These are phyloP conservation scores for Talpa occidentalis DNA, from an alignment of 2,113 vertebrate species.

Conservation along the genomic window DNA sequence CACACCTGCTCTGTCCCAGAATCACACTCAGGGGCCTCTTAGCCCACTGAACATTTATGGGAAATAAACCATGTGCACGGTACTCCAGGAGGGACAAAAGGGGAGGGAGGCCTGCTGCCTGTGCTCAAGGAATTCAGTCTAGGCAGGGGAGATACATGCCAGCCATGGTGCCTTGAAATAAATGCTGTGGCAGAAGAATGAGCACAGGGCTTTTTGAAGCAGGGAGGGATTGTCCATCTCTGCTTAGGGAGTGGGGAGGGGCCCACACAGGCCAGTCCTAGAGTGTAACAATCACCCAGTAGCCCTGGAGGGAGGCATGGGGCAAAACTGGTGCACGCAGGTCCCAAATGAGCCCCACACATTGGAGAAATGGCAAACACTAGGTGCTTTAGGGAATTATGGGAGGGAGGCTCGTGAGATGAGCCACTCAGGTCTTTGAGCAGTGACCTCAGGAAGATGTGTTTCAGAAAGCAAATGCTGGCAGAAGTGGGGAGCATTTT, in stretches of 20 bases:
- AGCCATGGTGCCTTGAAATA: neutral
- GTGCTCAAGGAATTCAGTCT: constrained; percentile 25
- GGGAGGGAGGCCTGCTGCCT: neutral
- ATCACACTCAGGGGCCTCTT: neutral
- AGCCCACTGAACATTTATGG: neutral
- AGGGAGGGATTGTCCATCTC: neutral
- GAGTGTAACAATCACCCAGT: neutral
- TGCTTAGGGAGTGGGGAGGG: neutral
- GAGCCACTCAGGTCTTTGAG: neutral
- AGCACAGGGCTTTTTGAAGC: neutral
- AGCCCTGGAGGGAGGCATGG: neutral
- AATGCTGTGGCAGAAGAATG: neutral
- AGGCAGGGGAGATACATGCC: neutral
- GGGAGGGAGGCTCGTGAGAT: neutral
- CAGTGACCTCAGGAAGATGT: neutral
- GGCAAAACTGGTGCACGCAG: rapidly evolving
- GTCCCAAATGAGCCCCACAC: too few species aligned
- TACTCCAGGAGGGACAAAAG: neutral
- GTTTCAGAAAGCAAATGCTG: neutral
- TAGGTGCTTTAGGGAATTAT: neutral
- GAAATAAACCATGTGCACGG: neutral
- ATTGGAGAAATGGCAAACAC: neutral
- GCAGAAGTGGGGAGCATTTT: neutral
- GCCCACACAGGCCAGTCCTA: neutral
- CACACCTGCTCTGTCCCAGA: neutral